These are phyloP conservation scores for Tetraodon nigroviridis DNA, from an alignment of 2,113 vertebrate species.

Conservation along the genomic window DNA sequence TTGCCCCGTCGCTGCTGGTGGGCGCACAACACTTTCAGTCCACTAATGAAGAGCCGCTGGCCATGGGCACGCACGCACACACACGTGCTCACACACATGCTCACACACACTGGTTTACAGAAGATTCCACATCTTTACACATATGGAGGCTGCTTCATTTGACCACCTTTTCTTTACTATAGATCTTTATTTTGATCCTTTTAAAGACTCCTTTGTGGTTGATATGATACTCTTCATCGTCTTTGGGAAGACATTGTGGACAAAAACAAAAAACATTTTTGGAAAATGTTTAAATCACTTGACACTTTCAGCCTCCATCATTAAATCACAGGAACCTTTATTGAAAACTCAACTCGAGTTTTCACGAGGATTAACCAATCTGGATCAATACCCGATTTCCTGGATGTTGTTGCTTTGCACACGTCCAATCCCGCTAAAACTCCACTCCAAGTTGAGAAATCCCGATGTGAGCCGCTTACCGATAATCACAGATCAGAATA, in stretches of 20 bases:
- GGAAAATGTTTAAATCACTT: too few relatives aligned
- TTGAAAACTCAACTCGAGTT: too few relatives aligned
- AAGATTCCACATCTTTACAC: too few relatives aligned
- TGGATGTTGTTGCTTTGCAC: slow-evolving; percentile 21
- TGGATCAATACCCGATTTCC: not conserved
- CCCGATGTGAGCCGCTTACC: slow-evolving; percentile 64
- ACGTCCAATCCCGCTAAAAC: slow-evolving; percentile 28
- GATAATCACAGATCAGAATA: slow-evolving; percentile 64
- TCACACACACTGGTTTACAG: not conserved
- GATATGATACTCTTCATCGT: too few relatives aligned
- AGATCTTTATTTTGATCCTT: too few relatives aligned
- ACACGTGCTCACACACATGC: slow-evolving; percentile 13
- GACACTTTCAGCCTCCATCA: too few relatives aligned
- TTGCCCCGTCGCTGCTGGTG: slow-evolving; percentile 14
- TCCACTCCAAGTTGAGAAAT: slow-evolving; percentile 32
- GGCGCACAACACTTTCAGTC: slow-evolving; percentile 25
- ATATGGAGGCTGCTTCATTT: not conserved
- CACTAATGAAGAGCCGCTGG: slow-evolving; percentile 34
- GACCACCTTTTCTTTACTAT: too few relatives aligned
- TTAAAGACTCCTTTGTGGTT: too few relatives aligned
- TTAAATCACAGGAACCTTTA: too few relatives aligned
- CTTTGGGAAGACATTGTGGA: too few relatives aligned
- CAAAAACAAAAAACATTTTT: too few relatives aligned
- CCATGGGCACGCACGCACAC: slow-evolving; percentile 5
- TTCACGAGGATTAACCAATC: too few relatives aligned